A percentile compares a stretch with the other conserved stretches of the same genome.
These are phyloP conservation scores for Hippotragus niger DNA, from an alignment of 2,113 vertebrate genomes.

Conservation along the genomic window DNA sequence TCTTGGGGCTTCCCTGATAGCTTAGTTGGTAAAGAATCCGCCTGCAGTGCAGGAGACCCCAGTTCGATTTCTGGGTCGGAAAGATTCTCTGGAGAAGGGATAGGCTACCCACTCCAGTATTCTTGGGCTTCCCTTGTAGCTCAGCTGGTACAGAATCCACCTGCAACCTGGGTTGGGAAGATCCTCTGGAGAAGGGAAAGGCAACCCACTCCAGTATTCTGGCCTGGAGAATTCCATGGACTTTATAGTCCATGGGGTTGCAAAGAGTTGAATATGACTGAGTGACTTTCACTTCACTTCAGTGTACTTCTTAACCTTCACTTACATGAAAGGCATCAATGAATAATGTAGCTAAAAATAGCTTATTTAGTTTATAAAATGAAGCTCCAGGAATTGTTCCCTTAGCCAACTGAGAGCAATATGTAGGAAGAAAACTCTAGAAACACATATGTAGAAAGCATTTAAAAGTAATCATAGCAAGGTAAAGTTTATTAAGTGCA, in stretches of 20 bases:
- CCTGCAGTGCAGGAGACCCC: neutral
- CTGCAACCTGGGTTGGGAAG: neutral
- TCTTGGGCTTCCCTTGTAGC: neutral
- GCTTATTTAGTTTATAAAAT: neutral
- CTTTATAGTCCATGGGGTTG: neutral
- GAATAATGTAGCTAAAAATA: neutral
- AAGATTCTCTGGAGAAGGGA: neutral
- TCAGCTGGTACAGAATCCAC: neutral
- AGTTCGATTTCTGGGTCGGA: neutral
- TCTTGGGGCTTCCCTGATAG: neutral
- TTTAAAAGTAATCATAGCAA: neutral
- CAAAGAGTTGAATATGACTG: neutral
- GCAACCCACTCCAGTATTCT: neutral
- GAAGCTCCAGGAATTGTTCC: neutral
- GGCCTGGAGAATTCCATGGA: neutral
- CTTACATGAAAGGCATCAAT: neutral
- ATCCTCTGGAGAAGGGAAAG: neutral
- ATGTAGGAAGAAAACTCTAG: neutral
- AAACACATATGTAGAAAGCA: neutral
- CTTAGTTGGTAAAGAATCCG: neutral
- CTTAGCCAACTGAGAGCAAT: neutral
- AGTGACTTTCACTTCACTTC: neutral
- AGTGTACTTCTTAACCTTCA: neutral
- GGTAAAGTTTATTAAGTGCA: neutral
- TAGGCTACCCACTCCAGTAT: neutral